Conservation (phyloP, 2,797 vertebrate species). For the Rhinophrynus dorsalis region DNA sequence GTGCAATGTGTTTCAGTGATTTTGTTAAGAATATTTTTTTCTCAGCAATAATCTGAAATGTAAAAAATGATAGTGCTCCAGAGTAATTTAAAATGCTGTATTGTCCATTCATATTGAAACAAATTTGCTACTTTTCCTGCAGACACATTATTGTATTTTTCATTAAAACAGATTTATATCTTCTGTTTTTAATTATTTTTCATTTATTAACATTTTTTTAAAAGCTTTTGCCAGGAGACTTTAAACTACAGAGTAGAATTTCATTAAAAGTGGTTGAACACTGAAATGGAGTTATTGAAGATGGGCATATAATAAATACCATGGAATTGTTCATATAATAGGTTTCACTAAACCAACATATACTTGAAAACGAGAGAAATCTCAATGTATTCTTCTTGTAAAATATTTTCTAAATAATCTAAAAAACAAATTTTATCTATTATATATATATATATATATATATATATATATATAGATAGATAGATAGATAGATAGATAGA, state of each 20-base stretch:
- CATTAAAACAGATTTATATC: constrained; percentile 43
- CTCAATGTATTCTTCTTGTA: background rate
- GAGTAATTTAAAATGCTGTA: constrained; percentile 15
- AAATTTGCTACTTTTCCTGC: constrained; percentile 22
- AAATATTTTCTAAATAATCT: no score
- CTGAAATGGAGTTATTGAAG: constrained; percentile 16
- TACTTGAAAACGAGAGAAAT: background rate
- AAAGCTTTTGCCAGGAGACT: background rate
- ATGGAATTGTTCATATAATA: constrained; percentile 6
- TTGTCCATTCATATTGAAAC: constrained; percentile 12
- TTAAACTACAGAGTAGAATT: constrained; percentile 3
- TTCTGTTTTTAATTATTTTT: constrained; percentile 40
- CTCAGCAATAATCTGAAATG: background rate
- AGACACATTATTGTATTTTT: constrained; percentile 36
- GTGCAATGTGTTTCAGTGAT: constrained; percentile 19
- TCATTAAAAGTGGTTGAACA: constrained; percentile 16
- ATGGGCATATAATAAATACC: constrained; percentile 3
- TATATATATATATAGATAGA: no score
- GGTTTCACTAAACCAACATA: background rate
- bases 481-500: no score
- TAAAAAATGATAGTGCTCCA: constrained; percentile 25
- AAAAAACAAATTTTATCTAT: no score
- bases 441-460: no score
- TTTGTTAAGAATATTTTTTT: background rate
- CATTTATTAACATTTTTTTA: constrained; percentile 29